Evolutionary conservation across 2,113 vertebrate genomes (phyloP).

Genomic region (Leiothrix lutea): DNA sequence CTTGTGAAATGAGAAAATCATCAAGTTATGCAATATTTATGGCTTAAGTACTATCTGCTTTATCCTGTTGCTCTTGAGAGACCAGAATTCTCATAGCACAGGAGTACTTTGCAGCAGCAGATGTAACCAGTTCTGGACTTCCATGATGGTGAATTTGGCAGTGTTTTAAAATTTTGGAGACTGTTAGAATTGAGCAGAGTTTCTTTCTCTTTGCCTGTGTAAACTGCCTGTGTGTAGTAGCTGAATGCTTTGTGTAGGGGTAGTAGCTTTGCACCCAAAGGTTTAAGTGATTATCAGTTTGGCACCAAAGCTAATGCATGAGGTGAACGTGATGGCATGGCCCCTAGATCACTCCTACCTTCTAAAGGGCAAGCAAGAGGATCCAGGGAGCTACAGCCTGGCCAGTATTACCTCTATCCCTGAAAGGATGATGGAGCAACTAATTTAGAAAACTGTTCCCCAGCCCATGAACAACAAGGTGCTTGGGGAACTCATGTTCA

Average conservation of each 20-base stretch:
- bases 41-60: neutral
- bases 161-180: neutral
- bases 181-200: neutral
- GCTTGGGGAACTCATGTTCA: neutral
- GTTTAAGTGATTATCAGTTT: accelerated
- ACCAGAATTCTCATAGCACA: neutral
- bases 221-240: accelerated
- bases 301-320: neutral
- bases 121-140: neutral
- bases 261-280: neutral
- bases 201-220: neutral
- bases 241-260: neutral
- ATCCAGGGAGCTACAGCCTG: neutral
- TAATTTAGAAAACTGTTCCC: neutral
- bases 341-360: neutral
- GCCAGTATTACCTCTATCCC: neutral
- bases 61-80: neutral
- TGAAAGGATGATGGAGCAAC: neutral
- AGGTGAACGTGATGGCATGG: neutral
- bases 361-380: neutral
- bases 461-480: neutral
- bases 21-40: neutral
- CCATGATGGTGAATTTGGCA: neutral
- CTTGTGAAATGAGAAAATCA: neutral
- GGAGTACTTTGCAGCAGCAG: neutral